These are phyloP conservation scores for Brachyhypopomus occidentalis DNA, from an alignment of 2,113 vertebrate species.

Conservation along the genomic window DNA sequence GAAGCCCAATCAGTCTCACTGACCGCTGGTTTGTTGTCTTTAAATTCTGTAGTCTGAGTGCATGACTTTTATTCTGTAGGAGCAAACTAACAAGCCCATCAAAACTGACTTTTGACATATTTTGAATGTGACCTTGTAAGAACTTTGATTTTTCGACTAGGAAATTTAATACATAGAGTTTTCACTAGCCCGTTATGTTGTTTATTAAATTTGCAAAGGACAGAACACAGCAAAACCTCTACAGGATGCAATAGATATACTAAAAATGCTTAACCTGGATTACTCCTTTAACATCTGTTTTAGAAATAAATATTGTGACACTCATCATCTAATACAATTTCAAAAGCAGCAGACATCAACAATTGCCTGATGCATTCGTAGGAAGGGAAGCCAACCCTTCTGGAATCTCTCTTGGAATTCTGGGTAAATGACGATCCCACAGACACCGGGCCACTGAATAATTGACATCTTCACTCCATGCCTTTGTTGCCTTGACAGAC, in stretches of 20 bases:
- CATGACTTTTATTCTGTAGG: not conserved
- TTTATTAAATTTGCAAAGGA: not conserved
- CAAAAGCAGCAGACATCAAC: not conserved
- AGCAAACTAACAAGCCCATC: slow-evolving; percentile 1
- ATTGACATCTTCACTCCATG: slow-evolving; percentile 44
- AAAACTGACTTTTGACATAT: slow-evolving; percentile 14
- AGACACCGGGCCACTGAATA: slow-evolving; percentile 44
- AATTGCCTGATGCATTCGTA: slow-evolving; percentile 1
- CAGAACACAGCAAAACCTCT: not conserved
- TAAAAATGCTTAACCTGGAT: no score
- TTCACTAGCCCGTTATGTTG: not conserved
- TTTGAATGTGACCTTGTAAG: slow-evolving; percentile 5
- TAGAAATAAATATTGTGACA: not conserved
- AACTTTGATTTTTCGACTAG: not conserved
- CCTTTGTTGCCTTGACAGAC: slow-evolving; percentile 32
- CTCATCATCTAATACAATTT: no score
- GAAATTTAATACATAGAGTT: not conserved
- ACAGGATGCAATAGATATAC: not conserved
- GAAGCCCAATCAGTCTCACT: slow-evolving; percentile 6
- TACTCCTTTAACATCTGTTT: no score
- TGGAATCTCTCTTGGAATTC: slow-evolving; percentile 10
- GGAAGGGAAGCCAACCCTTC: slow-evolving; percentile 22
- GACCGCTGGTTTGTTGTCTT: slow-evolving; percentile 11
- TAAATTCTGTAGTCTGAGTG: not conserved
- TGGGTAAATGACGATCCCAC: not conserved